Base-by-base conservation (phyloP, 2,113 vertebrate species). In the Rattus norvegicus region DNA sequence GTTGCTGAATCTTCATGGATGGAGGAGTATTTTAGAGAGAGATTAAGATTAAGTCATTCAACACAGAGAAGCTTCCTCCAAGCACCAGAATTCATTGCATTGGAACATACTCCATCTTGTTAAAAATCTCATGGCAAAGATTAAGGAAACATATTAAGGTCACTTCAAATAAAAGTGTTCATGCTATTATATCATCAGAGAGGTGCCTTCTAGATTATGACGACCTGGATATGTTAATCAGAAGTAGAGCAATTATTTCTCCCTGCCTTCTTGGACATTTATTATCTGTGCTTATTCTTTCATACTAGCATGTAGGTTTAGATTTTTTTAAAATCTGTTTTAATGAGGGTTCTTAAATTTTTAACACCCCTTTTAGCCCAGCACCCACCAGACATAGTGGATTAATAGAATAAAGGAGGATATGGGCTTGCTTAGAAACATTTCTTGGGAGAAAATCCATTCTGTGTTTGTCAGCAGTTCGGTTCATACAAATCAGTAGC, bases 111-210 rank as follows among this genome's bases (percentile, higher is more conserved):
- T 54, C 2, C 19, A 43, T 88, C 43, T 79, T 75, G 67, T 73
- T 80, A 80, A 75, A 7, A 80, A 4, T 47, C 2, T 36, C 36
- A 77, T 80, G 36, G 49, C 43, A 90, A 84, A 19, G 33, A 73
- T 83, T 92, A 84, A 79, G 69, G 47, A 77, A 91, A 63, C 13
- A 84, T n/a, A 75, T 10, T 94, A 91, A 93, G 85, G 9, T 30
- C 26, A 26, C 10, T 88, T 80, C 88, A 93, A 94, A 81, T 73
- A 43, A 75, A 54, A 56, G 19, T 6, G 6, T 36, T 16, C 2
- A 2, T 52, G 47, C 63, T 56, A n/a, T 61, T 73, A 63, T 12
- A 10, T 63, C 24, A 36, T 70, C 43, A 49, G 17, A 84, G 13
- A 79, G 11, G 24, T 52, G 84, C 5, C 5, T 93, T 77, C 13